phyloP scores from a whole-genome alignment of 2,888 invertebrate genomes.

The Ophion slaviceki region DNA sequence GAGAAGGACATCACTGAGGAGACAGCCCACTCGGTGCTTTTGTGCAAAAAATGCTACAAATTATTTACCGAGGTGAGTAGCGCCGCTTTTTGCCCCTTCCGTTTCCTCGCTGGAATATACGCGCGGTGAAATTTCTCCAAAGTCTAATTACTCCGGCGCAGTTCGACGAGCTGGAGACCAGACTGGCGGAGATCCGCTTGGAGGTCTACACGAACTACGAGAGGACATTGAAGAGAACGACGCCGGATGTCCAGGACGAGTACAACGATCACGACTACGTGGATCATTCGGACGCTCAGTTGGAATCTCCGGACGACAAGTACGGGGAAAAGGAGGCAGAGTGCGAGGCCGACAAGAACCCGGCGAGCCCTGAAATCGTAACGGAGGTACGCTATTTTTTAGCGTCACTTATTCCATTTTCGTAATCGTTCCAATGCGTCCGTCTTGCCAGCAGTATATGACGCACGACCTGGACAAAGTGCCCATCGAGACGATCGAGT shows the following conservation, averaged over 20 bases:
- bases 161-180: constrained; percentile 86
- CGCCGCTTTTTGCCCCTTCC: neutral
- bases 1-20: constrained; percentile 84
- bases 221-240: constrained; percentile 80
- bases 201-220: constrained; percentile 85
- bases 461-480: constrained; percentile 56
- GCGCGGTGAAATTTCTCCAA: neutral
- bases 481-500: constrained; percentile 40
- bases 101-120: neutral
- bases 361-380: constrained; percentile 17
- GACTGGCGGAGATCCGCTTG: constrained; percentile 84
- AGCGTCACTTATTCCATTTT: too few relatives aligned
- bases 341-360: constrained; percentile 8
- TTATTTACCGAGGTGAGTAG: constrained; percentile 85
- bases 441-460: constrained; percentile 35
- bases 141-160: constrained; percentile 44
- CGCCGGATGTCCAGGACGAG: constrained; percentile 76
- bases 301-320: constrained; percentile 55
- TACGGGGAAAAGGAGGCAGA: constrained; percentile 40
- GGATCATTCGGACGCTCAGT: constrained; percentile 74
- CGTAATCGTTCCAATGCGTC: too few relatives aligned
- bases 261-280: constrained; percentile 81
- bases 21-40: constrained; percentile 84
- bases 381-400: constrained; percentile 38
- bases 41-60: constrained; percentile 89